These are phyloP conservation scores for Sylvia atricapilla DNA, from an alignment of 2,113 vertebrate species.

Conservation along the genomic window DNA sequence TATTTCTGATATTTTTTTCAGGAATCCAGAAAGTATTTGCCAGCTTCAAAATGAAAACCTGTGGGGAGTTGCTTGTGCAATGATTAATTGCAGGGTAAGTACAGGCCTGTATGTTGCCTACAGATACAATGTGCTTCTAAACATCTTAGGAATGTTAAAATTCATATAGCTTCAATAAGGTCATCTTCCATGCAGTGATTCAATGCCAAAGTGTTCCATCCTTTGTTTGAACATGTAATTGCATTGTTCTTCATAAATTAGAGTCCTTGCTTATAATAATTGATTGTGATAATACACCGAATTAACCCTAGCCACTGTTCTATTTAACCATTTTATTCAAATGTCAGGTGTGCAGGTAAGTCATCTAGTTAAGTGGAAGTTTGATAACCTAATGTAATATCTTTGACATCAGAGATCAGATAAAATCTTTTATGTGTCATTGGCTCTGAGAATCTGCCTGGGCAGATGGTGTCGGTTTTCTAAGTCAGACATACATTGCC, in stretches of 20 bases:
- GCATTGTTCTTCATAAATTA: not conserved
- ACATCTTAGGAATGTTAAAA: not conserved
- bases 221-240: not conserved
- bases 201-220: not conserved
- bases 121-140: not conserved
- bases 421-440: slow-evolving; percentile 64
- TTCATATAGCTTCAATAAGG: not conserved
- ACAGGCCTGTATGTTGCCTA: not conserved
- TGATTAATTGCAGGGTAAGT: not conserved
- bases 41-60: not conserved
- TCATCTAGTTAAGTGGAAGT: slow-evolving; percentile 48
- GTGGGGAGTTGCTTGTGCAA: not conserved
- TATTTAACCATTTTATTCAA: not conserved
- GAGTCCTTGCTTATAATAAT: not conserved
- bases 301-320: not conserved
- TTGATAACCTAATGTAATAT: slow-evolving; percentile 61
- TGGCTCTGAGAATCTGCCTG: slow-evolving; percentile 44
- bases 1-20: not conserved
- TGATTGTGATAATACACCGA: not conserved
- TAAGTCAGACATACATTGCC: slow-evolving; percentile 63
- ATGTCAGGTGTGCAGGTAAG: slow-evolving; percentile 9
- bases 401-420: slow-evolving; percentile 61
- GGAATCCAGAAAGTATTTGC: not conserved
- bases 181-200: not conserved
- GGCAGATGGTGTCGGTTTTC: slow-evolving; percentile 72